phyloP scores from a whole-genome alignment of 2,888 invertebrate genomes.

The Cephus pygmeus region DNA sequence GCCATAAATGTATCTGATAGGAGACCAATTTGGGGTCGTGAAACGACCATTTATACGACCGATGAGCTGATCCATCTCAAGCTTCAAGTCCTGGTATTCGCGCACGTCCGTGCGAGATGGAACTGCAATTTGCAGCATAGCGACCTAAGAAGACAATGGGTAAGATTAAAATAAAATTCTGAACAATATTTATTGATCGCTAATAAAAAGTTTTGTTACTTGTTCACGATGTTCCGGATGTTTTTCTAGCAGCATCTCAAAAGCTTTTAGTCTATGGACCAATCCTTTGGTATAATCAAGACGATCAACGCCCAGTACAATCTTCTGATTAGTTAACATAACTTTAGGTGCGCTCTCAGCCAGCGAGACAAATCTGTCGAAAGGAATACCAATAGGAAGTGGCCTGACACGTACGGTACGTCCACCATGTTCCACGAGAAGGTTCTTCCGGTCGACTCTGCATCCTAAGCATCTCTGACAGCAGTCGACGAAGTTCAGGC shows the following conservation, averaged over 20 bases:
- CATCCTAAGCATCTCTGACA: slow-evolving; percentile 89
- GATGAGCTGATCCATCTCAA: slow-evolving; percentile 90
- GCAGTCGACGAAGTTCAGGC: slow-evolving; percentile 91
- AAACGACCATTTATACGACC: slow-evolving; percentile 90
- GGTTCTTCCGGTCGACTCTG: slow-evolving; percentile 87
- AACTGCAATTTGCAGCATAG: slow-evolving; percentile 86
- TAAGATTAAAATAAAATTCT: neutral
- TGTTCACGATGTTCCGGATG: slow-evolving; percentile 89
- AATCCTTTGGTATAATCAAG: slow-evolving; percentile 92
- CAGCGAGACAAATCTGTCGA: slow-evolving; percentile 84
- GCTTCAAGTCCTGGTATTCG: slow-evolving; percentile 89
- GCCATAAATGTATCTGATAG: slow-evolving; percentile 89
- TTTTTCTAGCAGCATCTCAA: slow-evolving; percentile 83
- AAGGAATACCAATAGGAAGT: slow-evolving; percentile 90
- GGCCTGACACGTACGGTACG: slow-evolving; percentile 86
- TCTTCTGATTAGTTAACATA: slow-evolving; percentile 80
- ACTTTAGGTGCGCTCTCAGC: slow-evolving; percentile 75
- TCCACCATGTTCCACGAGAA: slow-evolving; percentile 88
- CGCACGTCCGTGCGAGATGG: slow-evolving; percentile 91
- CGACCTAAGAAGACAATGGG: slow-evolving; percentile 57
- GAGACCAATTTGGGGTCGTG: slow-evolving; percentile 92
- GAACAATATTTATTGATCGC: neutral
- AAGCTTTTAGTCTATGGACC: slow-evolving; percentile 84
- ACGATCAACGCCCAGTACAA: slow-evolving; percentile 88
- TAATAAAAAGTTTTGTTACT: slow-evolving; percentile 62